Evolutionary conservation across 2,888 invertebrate species (phyloP).

Genomic region (Priocnemis perturbator): DNA sequence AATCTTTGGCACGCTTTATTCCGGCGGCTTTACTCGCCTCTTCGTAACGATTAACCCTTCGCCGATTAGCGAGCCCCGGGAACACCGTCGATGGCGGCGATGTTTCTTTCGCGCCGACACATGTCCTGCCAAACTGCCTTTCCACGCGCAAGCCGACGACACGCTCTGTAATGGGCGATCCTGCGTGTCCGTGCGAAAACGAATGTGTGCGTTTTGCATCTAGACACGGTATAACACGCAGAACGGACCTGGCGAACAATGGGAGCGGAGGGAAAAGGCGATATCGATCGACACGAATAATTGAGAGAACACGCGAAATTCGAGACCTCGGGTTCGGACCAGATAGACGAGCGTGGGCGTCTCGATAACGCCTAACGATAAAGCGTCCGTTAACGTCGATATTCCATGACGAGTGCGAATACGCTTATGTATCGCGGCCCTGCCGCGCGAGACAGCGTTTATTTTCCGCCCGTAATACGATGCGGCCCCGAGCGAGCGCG

Average conservation of each 20-base stretch:
- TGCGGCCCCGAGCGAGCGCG: no score
- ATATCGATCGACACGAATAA: constrained; percentile 49
- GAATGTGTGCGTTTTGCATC: no score
- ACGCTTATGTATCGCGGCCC: background rate
- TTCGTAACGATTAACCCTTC: constrained; percentile 49
- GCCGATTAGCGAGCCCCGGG: constrained; percentile 39
- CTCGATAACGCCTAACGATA: constrained; percentile 28
- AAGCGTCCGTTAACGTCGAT: constrained; percentile 11
- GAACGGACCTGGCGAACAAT: constrained; percentile 5
- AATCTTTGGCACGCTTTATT: constrained; percentile 49
- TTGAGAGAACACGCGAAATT: constrained; percentile 44
- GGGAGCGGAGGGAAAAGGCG: constrained; percentile 22
- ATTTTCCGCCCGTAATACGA: no score
- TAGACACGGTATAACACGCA: constrained; percentile 23
- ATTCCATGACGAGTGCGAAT: constrained; percentile 16
- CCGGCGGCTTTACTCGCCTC: constrained; percentile 46
- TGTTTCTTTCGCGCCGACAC: constrained; percentile 52
- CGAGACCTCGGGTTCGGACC: background rate
- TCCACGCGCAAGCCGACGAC: constrained; percentile 4
- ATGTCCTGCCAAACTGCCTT: constrained; percentile 34
- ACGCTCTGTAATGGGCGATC: background rate
- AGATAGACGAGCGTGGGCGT: constrained; percentile 8
- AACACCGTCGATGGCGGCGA: constrained; percentile 16
- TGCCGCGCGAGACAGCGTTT: background rate
- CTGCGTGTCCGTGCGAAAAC: no score